Percentiles rank a stretch among this genome's conserved stretches.
phyloP scores from a whole-genome alignment of 2,888 invertebrate genomes.

The Melangyna quadrimaculata region DNA sequence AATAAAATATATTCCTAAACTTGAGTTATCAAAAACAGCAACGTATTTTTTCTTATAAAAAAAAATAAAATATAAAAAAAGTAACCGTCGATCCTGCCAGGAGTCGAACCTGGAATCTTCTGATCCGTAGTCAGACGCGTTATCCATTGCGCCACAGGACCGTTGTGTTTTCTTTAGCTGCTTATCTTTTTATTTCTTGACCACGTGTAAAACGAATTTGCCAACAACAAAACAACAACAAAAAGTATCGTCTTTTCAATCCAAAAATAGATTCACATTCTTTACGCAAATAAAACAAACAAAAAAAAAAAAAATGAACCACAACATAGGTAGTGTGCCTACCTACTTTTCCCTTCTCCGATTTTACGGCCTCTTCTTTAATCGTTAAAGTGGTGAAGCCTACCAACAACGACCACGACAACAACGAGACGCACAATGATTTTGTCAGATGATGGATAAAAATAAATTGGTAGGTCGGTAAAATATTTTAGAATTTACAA shows the following conservation, averaged over 20 bases:
- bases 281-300: neutral
- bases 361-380: neutral
- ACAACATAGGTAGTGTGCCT: neutral
- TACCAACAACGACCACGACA: neutral
- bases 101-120: conserved; percentile 82
- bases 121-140: conserved; percentile 82
- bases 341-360: neutral
- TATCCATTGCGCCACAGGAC: conserved; percentile 82
- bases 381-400: neutral
- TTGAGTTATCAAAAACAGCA: neutral
- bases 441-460: conserved; percentile 1
- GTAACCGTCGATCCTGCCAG: conserved; percentile 80
- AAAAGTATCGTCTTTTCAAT: conserved; percentile 3
- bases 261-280: conserved; percentile 2
- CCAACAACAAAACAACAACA: neutral
- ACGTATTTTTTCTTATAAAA: no score
- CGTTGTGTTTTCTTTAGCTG: conserved; percentile 31
- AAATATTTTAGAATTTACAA: conserved; percentile 9
- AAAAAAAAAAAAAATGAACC: neutral
- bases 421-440: neutral
- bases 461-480: conserved; percentile 1
- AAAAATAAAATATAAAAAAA: neutral
- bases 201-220: neutral
- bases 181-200: conserved; percentile 9
- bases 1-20: no score